These are phyloP conservation scores for Sinelater perroti DNA, from an alignment of 2,888 invertebrate genomes.

Conservation along the genomic window DNA sequence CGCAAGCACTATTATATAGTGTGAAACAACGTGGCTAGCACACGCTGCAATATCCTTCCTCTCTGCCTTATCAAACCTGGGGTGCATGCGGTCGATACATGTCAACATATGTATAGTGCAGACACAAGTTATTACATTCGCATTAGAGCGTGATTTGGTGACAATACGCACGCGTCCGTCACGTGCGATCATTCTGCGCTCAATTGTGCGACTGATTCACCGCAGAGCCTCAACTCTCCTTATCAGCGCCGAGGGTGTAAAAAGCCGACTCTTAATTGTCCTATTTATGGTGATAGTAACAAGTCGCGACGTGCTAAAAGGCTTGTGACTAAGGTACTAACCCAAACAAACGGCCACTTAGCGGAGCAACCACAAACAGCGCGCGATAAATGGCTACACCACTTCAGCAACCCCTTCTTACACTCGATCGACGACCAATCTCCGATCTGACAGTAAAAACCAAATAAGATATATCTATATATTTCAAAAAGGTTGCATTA, in stretches of 20 bases:
- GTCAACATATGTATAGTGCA: slow-evolving; percentile 46
- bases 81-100: slow-evolving; percentile 41
- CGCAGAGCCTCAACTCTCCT: slow-evolving; percentile 33
- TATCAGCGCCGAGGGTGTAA: slow-evolving; percentile 29
- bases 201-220: slow-evolving; percentile 27
- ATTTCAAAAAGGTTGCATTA: slow-evolving; percentile 54
- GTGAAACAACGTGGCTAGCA: slow-evolving; percentile 28
- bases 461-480: slow-evolving; percentile 52
- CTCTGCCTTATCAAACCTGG: slow-evolving; percentile 39
- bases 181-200: slow-evolving; percentile 35
- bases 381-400: slow-evolving; percentile 49
- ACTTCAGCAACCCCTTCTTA: slow-evolving; percentile 28
- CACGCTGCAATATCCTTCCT: slow-evolving; percentile 34
- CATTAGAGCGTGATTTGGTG: slow-evolving; percentile 43
- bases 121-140: slow-evolving; percentile 46
- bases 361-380: slow-evolving; percentile 57
- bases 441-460: slow-evolving; percentile 49
- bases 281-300: slow-evolving; percentile 55
- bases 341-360: slow-evolving; percentile 61
- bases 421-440: slow-evolving; percentile 42
- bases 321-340: slow-evolving; percentile 50
- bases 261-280: slow-evolving; percentile 37
- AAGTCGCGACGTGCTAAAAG: slow-evolving; percentile 60
- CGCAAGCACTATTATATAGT: slow-evolving; percentile 33
- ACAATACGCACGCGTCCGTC: slow-evolving; percentile 40